Conservation (phyloP, 2,888 invertebrate genomes). For the Tipula confusa region DNA sequence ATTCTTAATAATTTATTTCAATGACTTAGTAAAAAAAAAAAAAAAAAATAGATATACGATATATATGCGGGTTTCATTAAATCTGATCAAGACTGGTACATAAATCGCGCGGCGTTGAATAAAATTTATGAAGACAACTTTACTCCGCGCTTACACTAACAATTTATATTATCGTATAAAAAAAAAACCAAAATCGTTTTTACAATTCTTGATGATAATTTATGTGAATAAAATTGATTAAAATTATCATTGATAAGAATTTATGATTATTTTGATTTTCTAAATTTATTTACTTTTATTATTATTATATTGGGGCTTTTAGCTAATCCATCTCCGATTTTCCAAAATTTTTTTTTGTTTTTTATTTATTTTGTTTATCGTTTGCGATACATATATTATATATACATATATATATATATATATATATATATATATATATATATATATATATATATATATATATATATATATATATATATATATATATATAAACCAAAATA, state of each 20-base stretch:
- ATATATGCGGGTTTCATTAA: conserved; percentile 3
- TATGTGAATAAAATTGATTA: conserved; percentile 25
- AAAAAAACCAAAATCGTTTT: conserved; percentile 3
- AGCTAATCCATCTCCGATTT: conserved; percentile 12
- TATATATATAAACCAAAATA: too few relatives aligned
- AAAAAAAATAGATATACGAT: background rate
- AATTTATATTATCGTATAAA: too few relatives aligned
- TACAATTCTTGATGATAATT: conserved; percentile 25
- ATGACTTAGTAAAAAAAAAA: background rate
- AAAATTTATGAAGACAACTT: conserved; percentile 12
- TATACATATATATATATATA: too few relatives aligned
- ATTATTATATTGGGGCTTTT: background rate
- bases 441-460: too few relatives aligned
- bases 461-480: too few relatives aligned
- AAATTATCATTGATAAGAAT: conserved; percentile 20
- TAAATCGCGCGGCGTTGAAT: background rate
- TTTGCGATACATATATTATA: background rate
- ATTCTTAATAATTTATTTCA: background rate
- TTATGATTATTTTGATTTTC: conserved; percentile 25
- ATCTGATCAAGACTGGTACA: background rate
- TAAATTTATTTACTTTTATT: background rate
- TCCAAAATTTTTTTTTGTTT: background rate
- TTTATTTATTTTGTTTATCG: conserved; percentile 21
- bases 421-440: too few relatives aligned
- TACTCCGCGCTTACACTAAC: background rate